phyloP scores from a whole-genome alignment of 2,888 invertebrate species.

The Drosophila recens region DNA sequence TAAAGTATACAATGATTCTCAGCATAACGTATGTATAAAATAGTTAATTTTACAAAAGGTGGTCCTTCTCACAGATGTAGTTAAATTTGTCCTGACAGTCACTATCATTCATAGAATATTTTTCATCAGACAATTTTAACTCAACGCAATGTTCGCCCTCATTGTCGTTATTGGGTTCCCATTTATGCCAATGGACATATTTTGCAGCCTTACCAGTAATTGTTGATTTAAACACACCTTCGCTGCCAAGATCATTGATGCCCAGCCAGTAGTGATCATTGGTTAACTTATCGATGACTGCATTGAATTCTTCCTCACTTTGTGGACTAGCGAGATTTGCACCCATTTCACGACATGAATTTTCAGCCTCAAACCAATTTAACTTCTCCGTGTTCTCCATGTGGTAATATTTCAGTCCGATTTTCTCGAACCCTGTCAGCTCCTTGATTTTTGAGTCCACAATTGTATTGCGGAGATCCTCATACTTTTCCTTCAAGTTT shows the following conservation, averaged over 20 bases:
- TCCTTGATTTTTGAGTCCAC: not conserved
- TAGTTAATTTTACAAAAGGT: no score
- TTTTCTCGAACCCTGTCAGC: not conserved
- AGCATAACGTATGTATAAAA: no score
- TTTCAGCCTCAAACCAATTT: not conserved
- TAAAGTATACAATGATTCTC: no score
- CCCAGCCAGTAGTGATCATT: not conserved
- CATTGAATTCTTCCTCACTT: not conserved
- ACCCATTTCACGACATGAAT: not conserved
- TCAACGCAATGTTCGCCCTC: no score
- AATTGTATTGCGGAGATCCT: not conserved
- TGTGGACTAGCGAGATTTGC: not conserved
- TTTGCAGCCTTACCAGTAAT: no score
- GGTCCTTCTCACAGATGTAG: no score
- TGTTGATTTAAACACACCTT: not conserved
- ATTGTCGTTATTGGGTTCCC: no score
- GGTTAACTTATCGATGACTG: not conserved
- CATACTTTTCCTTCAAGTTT: not conserved
- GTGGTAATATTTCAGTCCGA: not conserved
- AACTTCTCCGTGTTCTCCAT: not conserved
- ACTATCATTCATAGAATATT: no score
- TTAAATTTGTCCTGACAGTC: no score
- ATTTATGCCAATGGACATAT: no score
- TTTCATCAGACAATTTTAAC: accelerated
- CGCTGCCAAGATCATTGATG: not conserved